Evolutionary conservation across 2,113 vertebrate species (phyloP).

Genomic region (Rhinichthys klamathensis): DNA sequence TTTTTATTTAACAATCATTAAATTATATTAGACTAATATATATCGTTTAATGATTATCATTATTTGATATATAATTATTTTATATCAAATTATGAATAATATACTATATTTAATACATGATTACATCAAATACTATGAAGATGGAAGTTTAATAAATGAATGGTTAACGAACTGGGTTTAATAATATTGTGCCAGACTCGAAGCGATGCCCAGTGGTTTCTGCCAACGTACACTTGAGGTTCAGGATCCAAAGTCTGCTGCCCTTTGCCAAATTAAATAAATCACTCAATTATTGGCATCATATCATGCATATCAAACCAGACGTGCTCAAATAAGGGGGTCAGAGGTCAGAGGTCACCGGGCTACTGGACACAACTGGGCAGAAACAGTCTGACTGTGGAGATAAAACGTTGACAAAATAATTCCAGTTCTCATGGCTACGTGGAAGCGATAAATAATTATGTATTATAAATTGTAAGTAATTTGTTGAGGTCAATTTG

Average conservation of each 20-base stretch:
- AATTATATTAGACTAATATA: too few relatives aligned
- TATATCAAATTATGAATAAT: too few relatives aligned
- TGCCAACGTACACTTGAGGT: neutral
- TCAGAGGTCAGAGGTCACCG: neutral
- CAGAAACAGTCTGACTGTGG: accelerated
- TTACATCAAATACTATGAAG: too few relatives aligned
- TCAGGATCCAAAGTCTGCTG: neutral
- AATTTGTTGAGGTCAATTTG: too few relatives aligned
- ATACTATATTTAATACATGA: too few relatives aligned
- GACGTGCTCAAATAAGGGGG: neutral
- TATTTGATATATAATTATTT: too few relatives aligned
- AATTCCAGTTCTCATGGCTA: too few relatives aligned
- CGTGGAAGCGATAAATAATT: too few relatives aligned
- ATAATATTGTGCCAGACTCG: neutral
- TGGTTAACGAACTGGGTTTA: neutral
- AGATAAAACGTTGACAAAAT: too few relatives aligned
- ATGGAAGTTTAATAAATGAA: neutral
- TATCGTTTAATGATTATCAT: too few relatives aligned
- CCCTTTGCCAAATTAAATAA: neutral
- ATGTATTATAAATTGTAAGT: too few relatives aligned
- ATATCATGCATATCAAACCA: neutral
- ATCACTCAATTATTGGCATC: neutral
- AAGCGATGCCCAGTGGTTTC: neutral
- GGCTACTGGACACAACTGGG: neutral
- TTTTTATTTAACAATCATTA: too few relatives aligned